Base-by-base conservation (phyloP, 2,113 vertebrate genomes). In the Gambusia holbrooki region DNA sequence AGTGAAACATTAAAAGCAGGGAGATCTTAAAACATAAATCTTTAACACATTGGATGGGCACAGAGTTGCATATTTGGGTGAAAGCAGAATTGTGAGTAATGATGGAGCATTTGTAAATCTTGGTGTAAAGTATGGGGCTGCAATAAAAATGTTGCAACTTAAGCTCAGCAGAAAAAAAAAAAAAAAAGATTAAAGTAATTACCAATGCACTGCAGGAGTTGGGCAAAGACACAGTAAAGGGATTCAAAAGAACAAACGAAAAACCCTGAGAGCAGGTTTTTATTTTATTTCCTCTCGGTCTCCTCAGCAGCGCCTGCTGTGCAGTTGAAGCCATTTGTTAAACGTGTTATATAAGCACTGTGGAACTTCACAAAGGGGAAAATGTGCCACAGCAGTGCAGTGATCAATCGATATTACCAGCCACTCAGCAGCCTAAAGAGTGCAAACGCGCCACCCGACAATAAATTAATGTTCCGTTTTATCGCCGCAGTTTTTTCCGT, bases 251-350 rank as follows among this genome's bases (percentile, higher is more conserved):
- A 3, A 62, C 13, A 75, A 82, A 75, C 35, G 37, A 45, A 62
- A 37, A 29, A 48, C 66, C 48, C 66, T n/a, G 65, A 70, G 42
- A 77, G 27, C 58, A 74, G 66, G 67, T 68, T 81, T 74, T 65
- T 37, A 87, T 80, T 72, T 70, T 79, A 37, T 64, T 80, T 77
- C 75, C 73, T 77, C 74, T 72, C 42, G 1, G 77, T 80, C 72
- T 76, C 65, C 74, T 76, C 71, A 62, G 69, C 6, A 62, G 77
- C 28, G 73, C 32, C 66, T 5, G 17, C 51, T n/a, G 51, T 42
- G 74, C 73, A 61, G 84, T 81, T 74, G 28, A 65, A 83, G 29
- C 37, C 71, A 78, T 80, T 83, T 78, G 71, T 83, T 82, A 78
- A 82, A 88, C 67, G 68, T 88, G 85, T 76, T 82, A 84, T 19